phyloP scores from a whole-genome alignment of 2,797 vertebrate species.

The Pangasius macronema region DNA sequence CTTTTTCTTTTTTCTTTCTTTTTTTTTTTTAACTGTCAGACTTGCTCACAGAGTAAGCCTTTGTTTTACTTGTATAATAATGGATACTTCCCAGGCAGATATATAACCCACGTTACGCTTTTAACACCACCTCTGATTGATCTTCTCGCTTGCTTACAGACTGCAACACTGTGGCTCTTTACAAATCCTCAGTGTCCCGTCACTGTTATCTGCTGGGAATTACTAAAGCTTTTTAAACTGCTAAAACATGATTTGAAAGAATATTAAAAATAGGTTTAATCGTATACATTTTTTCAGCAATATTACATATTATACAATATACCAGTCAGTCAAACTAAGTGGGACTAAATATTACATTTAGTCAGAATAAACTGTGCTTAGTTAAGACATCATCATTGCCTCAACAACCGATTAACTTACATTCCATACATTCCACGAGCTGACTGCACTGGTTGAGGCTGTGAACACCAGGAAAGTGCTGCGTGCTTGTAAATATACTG shows the following conservation, averaged over 20 bases:
- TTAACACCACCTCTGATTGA: slow-evolving; percentile 4
- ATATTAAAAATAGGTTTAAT: background rate
- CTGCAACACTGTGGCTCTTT: background rate
- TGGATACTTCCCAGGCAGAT: background rate
- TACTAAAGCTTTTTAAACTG: background rate
- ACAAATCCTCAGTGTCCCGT: background rate
- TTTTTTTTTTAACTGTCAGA: background rate
- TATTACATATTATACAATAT: background rate
- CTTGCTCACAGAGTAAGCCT: slow-evolving; percentile 16
- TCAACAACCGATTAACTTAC: background rate
- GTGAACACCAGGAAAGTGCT: slow-evolving; percentile 19
- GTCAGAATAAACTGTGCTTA: background rate
- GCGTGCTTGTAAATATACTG: background rate
- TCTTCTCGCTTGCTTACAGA: background rate
- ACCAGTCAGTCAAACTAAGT: background rate
- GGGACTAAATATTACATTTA: background rate
- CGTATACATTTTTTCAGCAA: background rate
- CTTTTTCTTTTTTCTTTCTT: background rate
- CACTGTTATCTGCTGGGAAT: background rate
- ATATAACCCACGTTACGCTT: background rate
- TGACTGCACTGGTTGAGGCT: slow-evolving; percentile 8
- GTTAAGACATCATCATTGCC: background rate
- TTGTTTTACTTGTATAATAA: slow-evolving; percentile 21
- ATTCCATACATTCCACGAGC: slow-evolving; percentile 18
- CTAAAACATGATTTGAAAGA: background rate